These are phyloP conservation scores for Uloborus diversus DNA, from an alignment of 1,140 invertebrate species.

Conservation along the genomic window DNA sequence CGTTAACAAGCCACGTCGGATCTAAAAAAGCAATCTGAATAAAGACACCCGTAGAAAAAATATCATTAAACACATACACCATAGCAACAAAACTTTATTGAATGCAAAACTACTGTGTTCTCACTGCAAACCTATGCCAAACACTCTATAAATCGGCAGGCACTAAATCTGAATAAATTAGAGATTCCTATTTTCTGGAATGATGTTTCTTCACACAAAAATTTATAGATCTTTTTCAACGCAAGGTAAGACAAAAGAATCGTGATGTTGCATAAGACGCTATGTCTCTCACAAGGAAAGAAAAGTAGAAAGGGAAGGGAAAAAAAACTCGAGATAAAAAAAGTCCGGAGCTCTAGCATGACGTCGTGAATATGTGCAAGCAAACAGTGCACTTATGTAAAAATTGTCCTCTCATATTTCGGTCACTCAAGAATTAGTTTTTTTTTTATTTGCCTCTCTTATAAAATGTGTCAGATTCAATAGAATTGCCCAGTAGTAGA, in stretches of 20 bases:
- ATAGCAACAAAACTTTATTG: slow-evolving; percentile 15
- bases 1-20: no score
- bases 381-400: slow-evolving; percentile 30
- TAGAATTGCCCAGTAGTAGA: slow-evolving; percentile 1
- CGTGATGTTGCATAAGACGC: slow-evolving; percentile 38
- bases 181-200: slow-evolving; percentile 45
- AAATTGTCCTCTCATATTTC: slow-evolving; percentile 47
- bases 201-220: slow-evolving; percentile 40
- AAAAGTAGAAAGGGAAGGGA: neutral
- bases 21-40: no score
- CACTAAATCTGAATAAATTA: slow-evolving; percentile 48
- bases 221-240: slow-evolving; percentile 48
- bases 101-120: slow-evolving; percentile 18
- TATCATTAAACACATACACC: neutral
- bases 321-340: neutral
- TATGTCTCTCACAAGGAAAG: neutral
- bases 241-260: slow-evolving; percentile 48
- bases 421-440: slow-evolving; percentile 36
- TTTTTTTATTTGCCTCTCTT: slow-evolving; percentile 30
- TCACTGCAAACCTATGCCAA: slow-evolving; percentile 18
- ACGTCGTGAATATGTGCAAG: slow-evolving; percentile 29
- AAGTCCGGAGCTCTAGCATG: slow-evolving; percentile 6
- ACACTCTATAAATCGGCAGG: slow-evolving; percentile 40
- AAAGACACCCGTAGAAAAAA: no score
- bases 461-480: slow-evolving; percentile 36